Evolutionary conservation across 1,140 invertebrate genomes (phyloP).

Genomic region (Dinoponera quadriceps): DNA sequence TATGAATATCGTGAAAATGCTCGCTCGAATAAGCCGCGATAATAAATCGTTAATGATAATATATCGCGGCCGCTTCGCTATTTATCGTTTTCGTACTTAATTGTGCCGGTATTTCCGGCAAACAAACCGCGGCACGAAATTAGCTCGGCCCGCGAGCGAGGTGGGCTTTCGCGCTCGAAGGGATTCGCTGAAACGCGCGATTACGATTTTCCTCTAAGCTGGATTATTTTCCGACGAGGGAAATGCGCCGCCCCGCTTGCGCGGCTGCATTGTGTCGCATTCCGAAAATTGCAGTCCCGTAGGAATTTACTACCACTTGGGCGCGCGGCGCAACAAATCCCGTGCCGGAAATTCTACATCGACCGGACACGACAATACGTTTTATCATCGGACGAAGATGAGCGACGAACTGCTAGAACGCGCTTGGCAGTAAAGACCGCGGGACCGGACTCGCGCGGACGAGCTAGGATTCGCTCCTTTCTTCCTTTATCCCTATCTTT

Average conservation of each 20-base stretch:
- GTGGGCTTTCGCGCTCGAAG: background rate
- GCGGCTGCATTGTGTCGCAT: slow-evolving; percentile 38
- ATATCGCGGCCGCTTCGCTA: no score
- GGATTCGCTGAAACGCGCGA: background rate
- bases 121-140: slow-evolving; percentile 22
- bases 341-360: slow-evolving; percentile 32
- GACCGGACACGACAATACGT: slow-evolving; percentile 42
- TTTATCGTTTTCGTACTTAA: no score
- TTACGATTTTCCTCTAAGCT: slow-evolving; percentile 38
- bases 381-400: slow-evolving; percentile 40
- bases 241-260: background rate
- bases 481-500: background rate
- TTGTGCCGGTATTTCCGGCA: background rate
- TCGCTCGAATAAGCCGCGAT: no score
- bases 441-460: no score
- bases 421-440: background rate
- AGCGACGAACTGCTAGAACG: background rate
- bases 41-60: no score
- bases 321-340: slow-evolving; percentile 45
- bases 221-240: slow-evolving; percentile 38
- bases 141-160: background rate
- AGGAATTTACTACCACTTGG: slow-evolving; percentile 43
- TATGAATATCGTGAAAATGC: no score
- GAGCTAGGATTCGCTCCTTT: background rate
- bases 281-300: slow-evolving; percentile 49